Conservation (phyloP, 2,797 vertebrate species). For the Sarcophilus harrisii region DNA sequence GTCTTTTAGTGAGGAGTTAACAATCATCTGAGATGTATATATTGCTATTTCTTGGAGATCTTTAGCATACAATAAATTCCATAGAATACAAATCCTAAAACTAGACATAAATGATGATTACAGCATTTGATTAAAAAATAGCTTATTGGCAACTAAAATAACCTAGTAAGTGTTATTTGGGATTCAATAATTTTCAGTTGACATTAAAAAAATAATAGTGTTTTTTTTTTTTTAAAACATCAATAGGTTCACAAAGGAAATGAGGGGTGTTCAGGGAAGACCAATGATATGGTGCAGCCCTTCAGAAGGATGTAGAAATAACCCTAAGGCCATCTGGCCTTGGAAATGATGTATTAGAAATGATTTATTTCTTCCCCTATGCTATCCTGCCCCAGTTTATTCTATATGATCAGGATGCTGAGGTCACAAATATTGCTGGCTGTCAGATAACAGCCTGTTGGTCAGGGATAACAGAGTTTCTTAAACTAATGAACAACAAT, state of each 20-base stretch:
- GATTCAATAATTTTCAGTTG: slow-evolving; percentile 47
- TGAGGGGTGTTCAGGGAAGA: neutral
- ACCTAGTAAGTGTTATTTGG: slow-evolving; percentile 36
- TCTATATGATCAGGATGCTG: no score
- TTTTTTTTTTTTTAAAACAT: neutral
- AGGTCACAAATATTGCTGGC: no score
- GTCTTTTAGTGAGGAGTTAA: neutral
- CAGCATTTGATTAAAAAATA: slow-evolving; percentile 45
- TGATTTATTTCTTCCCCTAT: no score
- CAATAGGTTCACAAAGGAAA: neutral
- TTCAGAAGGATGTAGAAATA: no score
- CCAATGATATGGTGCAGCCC: no score
- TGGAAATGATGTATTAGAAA: no score
- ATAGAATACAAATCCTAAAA: neutral
- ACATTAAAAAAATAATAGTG: slow-evolving; percentile 43
- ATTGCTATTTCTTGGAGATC: neutral
- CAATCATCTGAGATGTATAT: neutral
- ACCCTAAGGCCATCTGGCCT: no score
- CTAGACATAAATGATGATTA: slow-evolving; percentile 30
- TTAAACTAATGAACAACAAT: no score
- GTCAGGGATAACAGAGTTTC: no score
- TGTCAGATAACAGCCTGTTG: no score
- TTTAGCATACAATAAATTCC: neutral
- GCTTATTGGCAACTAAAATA: slow-evolving; percentile 49
- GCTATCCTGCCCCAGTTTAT: no score